Evolutionary conservation across 2,888 invertebrate species (phyloP).

Genomic region (Dynastes maya): DNA sequence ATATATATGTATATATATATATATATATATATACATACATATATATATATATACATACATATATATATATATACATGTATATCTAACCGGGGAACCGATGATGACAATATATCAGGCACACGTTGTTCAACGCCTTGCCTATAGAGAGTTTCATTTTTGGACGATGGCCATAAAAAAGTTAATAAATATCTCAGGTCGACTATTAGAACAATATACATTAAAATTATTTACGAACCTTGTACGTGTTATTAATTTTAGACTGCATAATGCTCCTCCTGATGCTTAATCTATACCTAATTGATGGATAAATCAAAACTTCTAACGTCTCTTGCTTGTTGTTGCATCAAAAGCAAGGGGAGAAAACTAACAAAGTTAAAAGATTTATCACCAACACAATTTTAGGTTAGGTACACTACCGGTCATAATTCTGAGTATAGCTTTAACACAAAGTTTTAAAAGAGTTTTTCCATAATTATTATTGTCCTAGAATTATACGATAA

Average conservation of each 20-base stretch:
- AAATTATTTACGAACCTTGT: slow-evolving; percentile 17
- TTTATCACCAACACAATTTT: too few species aligned
- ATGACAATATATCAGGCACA: slow-evolving; percentile 24
- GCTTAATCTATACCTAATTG: slow-evolving; percentile 16
- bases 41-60: background rate
- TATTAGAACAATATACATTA: slow-evolving; percentile 45
- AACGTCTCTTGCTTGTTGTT: slow-evolving; percentile 10
- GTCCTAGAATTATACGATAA: too few species aligned
- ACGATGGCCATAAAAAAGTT: slow-evolving; percentile 43
- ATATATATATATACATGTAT: background rate
- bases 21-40: too few species aligned
- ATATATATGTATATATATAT: too few species aligned
- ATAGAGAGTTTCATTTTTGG: slow-evolving; percentile 36
- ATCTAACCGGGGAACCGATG: slow-evolving; percentile 9
- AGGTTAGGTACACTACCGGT: too few species aligned
- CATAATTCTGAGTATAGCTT: too few species aligned
- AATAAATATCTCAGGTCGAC: slow-evolving; percentile 42
- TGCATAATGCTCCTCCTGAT: background rate
- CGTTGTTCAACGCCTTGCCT: background rate
- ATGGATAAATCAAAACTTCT: slow-evolving; percentile 31
- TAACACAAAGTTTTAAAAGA: too few species aligned
- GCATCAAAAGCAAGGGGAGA: background rate
- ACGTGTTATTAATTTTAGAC: slow-evolving; percentile 28
- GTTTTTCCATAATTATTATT: too few species aligned
- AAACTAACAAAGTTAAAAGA: background rate